phyloP scores from a whole-genome alignment of 2,797 vertebrate species.

The Malurus leucopterus region DNA sequence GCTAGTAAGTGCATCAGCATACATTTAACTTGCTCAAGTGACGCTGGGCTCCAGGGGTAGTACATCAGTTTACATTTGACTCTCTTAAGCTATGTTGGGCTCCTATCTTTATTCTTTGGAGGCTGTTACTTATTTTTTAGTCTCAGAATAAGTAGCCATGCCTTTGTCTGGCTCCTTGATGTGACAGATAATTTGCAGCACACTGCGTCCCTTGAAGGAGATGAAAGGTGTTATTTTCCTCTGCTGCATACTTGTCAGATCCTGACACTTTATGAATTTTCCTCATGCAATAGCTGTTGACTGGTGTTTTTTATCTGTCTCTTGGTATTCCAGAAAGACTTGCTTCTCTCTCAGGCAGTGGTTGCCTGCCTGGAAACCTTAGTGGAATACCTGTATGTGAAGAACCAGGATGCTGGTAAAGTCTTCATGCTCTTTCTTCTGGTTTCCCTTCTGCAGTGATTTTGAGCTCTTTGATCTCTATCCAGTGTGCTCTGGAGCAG shows the following conservation, averaged over 20 bases:
- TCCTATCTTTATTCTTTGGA: slow-evolving; percentile 8
- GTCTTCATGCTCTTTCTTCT: background rate
- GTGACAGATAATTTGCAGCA: slow-evolving; percentile 32
- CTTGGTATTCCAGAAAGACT: slow-evolving; percentile 79
- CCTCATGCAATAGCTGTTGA: background rate
- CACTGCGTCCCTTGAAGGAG: background rate
- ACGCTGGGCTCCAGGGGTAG: background rate
- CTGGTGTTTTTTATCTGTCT: background rate
- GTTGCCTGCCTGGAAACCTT: slow-evolving; percentile 85
- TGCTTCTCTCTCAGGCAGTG: slow-evolving; percentile 79
- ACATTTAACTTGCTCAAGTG: background rate
- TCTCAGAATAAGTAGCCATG: background rate
- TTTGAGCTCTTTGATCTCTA: slow-evolving; percentile 16
- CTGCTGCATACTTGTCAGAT: background rate
- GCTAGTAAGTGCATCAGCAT: background rate
- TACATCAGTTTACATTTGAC: background rate
- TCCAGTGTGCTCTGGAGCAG: background rate
- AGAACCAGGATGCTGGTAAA: slow-evolving; percentile 79
- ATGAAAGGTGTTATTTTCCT: slow-evolving; percentile 28
- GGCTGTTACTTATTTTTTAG: background rate
- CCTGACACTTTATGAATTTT: background rate
- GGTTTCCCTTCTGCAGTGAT: background rate
- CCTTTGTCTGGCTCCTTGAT: slow-evolving; percentile 1
- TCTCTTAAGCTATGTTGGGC: background rate
- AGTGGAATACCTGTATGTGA: slow-evolving; percentile 80